Evolutionary conservation across 2,113 vertebrate genomes (phyloP), one percentile per base, ranked within the genome.

Genomic region (Salvelinus sp.): DNA sequence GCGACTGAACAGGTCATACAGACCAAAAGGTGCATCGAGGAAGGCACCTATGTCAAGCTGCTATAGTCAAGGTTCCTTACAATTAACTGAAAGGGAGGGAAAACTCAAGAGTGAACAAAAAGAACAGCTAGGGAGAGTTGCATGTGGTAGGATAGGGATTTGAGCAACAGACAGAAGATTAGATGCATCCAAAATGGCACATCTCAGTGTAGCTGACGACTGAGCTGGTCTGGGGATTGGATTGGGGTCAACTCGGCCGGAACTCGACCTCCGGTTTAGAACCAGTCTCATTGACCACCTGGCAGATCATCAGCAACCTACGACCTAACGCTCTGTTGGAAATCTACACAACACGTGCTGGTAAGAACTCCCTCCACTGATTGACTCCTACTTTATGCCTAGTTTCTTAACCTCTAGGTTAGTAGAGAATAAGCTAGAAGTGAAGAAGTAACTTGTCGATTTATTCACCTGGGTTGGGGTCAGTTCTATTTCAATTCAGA

Each of bases 31-130:
- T 3, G 33, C n/a, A 23, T 23, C 23, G 12, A 16, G 38, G 4
- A 58, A 60, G 48, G 1, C 23, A 30, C 30, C 47, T 70, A 74
- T 75, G 75, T 78, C 16, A 86, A 82, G 86, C 75, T 70, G 6
- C n/a, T 23, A 6, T 58, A 50, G 25, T 16, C 38, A 12, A 44
- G 38, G 9, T 54, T 54, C 3, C 50, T 54, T 54, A 18, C 3
- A 18, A 3, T 54, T 16, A 54, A 54, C 16, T 18, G 12, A 54
- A 54, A 54, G 5, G 16, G 50, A 18, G 50, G 50, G 50, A 54
- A 71, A 25, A 71, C 71, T 30, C 64, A 75, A 76, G 57, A 78
- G 69, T 83, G 27, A 70, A 64, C 28, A 30, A 28, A 76, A 75
- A 58, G 54, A 66, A 3, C 20, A 16, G 48, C 25, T 10, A 4